Percentiles rank a stretch among this genome's conserved stretches.
phyloP scores from a whole-genome alignment of 2,888 invertebrate species.

The Lasioglossum malachurum region DNA sequence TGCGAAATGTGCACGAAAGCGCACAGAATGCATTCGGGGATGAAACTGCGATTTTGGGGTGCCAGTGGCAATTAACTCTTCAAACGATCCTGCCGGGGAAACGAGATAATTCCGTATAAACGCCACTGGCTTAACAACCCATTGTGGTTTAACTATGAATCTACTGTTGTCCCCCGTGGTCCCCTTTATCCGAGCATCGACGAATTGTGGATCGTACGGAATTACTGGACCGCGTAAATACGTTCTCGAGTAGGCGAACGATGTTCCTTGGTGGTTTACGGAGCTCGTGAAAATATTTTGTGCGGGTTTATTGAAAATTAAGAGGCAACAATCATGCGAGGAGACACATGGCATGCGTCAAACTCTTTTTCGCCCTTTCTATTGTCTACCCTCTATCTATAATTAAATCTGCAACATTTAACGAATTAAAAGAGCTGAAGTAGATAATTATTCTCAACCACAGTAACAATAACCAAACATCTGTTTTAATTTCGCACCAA shows the following conservation, averaged over 20 bases:
- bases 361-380: not conserved
- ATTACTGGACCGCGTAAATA: conserved; percentile 16
- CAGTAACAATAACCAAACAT: not conserved
- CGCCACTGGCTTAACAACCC: conserved; percentile 65
- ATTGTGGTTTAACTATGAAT: conserved; percentile 63
- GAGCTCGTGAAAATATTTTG: not conserved
- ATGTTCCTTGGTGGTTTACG: not conserved
- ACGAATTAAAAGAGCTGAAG: not conserved
- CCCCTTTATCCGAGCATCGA: conserved; percentile 15
- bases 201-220: conserved; percentile 14
- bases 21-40: conserved; percentile 66
- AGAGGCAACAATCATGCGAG: not conserved
- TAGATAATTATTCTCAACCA: not conserved
- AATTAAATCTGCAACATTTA: not conserved
- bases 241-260: conserved; percentile 16
- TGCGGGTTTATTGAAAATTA: not conserved
- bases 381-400: not conserved
- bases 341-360: not conserved
- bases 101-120: conserved; percentile 75
- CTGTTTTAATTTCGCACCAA: not conserved
- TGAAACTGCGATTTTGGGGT: conserved; percentile 51
- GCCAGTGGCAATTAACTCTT: conserved; percentile 69
- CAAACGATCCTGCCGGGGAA: conserved; percentile 51
- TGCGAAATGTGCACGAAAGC: conserved; percentile 13
- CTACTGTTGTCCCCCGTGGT: conserved; percentile 9